Percentiles rank a stretch among this genome's conserved stretches.
These are phyloP conservation scores for Omphaloscelis lunosa DNA, from an alignment of 2,888 invertebrate species.

Conservation along the genomic window DNA sequence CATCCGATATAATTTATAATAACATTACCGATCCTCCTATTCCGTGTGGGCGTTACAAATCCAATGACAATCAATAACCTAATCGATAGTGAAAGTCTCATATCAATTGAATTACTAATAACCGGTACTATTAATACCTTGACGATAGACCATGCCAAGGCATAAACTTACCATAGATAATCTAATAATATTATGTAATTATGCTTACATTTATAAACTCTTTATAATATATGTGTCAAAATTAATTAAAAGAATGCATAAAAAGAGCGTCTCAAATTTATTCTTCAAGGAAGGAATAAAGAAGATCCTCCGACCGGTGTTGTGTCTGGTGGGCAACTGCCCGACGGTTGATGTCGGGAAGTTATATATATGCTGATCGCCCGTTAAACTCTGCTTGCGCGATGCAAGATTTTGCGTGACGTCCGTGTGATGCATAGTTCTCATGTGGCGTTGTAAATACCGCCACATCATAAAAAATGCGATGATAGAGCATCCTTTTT, in stretches of 20 bases:
- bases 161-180: conserved; percentile 20
- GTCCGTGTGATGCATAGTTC: too few species aligned
- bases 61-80: conserved; percentile 56
- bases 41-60: conserved; percentile 44
- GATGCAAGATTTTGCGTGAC: too few species aligned
- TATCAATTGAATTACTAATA: conserved; percentile 53
- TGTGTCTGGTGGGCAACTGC: too few species aligned
- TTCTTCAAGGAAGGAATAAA: background rate
- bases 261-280: background rate
- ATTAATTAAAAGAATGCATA: background rate
- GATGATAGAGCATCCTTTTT: background rate
- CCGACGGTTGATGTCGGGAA: too few species aligned
- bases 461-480: too few species aligned
- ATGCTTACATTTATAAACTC: too few species aligned
- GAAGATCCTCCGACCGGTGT: too few species aligned
- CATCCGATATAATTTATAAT: conserved; percentile 29
- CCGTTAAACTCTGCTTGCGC: too few species aligned
- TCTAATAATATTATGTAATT: background rate
- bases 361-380: too few species aligned
- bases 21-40: conserved; percentile 33
- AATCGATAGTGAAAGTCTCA: conserved; percentile 51
- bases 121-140: conserved; percentile 36
- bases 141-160: conserved; percentile 11
- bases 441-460: too few species aligned
- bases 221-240: too few species aligned